Percentiles rank a stretch among this genome's conserved stretches.
Conservation (phyloP, 2,888 invertebrate genomes). For the Ferrisia virgata region DNA sequence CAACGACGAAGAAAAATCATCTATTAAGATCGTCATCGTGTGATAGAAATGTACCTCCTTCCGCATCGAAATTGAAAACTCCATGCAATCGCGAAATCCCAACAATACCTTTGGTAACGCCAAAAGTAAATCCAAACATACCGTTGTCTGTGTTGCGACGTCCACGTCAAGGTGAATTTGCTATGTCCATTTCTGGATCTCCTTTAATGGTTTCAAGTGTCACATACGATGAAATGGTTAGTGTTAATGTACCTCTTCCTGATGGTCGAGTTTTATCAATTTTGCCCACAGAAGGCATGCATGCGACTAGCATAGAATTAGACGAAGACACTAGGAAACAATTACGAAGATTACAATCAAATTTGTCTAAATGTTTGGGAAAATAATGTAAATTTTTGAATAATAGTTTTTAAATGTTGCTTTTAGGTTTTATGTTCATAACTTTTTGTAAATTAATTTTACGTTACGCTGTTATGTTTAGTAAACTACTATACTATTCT, state of each 20-base stretch:
- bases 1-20: background rate
- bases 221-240: constrained; percentile 46
- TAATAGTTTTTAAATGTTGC: background rate
- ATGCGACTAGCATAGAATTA: constrained; percentile 35
- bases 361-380: constrained; percentile 40
- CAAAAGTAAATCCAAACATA: constrained; percentile 47
- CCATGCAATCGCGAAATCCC: constrained; percentile 41
- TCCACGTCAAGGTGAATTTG: constrained; percentile 47
- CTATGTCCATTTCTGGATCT: constrained; percentile 47
- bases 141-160: constrained; percentile 47
- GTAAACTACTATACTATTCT: background rate
- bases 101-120: constrained; percentile 43
- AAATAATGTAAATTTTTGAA: constrained; percentile 9
- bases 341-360: constrained; percentile 14
- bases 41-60: constrained; percentile 20
- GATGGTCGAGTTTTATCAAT: constrained; percentile 47
- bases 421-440: background rate
- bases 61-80: constrained; percentile 43
- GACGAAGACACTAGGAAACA: constrained; percentile 45
- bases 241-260: constrained; percentile 47
- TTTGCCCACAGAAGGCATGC: constrained; percentile 45
- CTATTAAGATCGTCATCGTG: constrained; percentile 2
- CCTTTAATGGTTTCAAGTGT: constrained; percentile 47
- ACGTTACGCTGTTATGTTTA: background rate
- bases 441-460: background rate